Evolutionary conservation across 92 coral and sea anemone genomes (phyloP).

Genomic region (Phenganax subtilis): DNA sequence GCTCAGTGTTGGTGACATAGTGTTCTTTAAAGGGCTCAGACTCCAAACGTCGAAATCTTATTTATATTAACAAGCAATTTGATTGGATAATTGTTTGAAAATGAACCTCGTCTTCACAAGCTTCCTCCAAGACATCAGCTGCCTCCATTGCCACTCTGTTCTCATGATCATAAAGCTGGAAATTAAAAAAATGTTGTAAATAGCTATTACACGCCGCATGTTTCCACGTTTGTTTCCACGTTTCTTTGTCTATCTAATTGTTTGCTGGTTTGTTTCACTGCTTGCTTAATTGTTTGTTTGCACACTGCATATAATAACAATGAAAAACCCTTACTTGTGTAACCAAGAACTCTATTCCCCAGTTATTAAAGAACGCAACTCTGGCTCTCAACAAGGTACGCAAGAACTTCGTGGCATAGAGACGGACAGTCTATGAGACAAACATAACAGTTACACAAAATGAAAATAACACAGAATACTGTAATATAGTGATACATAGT

Average conservation of each 20-base stretch:
- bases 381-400: slow-evolving; percentile 83
- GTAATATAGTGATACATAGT: neutral
- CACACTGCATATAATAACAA: neutral
- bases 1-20: too few relatives aligned
- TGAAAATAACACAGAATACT: neutral
- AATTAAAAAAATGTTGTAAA: slow-evolving; percentile 22
- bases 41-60: too few relatives aligned
- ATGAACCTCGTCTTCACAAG: slow-evolving; percentile 95
- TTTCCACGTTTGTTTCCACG: neutral
- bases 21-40: too few relatives aligned
- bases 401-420: slow-evolving; percentile 87
- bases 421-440: slow-evolving; percentile 48
- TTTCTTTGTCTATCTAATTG: too few relatives aligned
- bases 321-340: slow-evolving; percentile 61
- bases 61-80: too few relatives aligned
- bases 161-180: slow-evolving; percentile 87
- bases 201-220: neutral
- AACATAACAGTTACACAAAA: neutral
- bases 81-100: neutral
- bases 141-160: slow-evolving; percentile 80
- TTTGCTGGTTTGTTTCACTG: too few relatives aligned
- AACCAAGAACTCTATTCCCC: slow-evolving; percentile 95
- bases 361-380: slow-evolving; percentile 87
- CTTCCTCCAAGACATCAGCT: slow-evolving; percentile 95
- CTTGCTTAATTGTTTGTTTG: neutral